Evolutionary conservation across 2,888 invertebrate species (phyloP), one percentile per base, ranked within the genome.

Genomic region (Ophion ventricosus): DNA sequence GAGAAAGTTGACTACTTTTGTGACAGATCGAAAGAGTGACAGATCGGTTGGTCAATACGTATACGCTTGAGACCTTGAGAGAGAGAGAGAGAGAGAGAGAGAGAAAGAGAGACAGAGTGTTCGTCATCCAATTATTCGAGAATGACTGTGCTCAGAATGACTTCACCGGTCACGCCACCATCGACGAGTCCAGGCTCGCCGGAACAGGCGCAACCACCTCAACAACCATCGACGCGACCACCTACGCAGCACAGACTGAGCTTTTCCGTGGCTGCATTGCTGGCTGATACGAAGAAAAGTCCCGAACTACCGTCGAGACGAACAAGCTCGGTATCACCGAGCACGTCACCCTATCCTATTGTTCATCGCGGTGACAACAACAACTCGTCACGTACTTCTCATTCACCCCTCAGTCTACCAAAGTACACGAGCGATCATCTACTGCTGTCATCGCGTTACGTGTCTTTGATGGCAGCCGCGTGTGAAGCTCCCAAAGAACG

Each of bases 201-300:
- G 43, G 89, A 89, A 25, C 88, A 87, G 76, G 86, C 89, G 5
- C 86, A 86, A 54, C 86, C 77, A 11, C 82, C 85, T 43, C 87
- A 88, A 56, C 86, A 88, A 25, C 70, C 35, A 35, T 2, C 86
- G 74, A 84, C 86, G 76, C 86, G 87, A 85, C 86, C 57, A 61
- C 86, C 89, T 57, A 84, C 87, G 1, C 87, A 84, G 54, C 92
- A 92, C 63, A 85, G 90, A 66, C 90, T 94, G 78, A 95, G 95
- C 88, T 95, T 96, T 91, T 94, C 95, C 82, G 95, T 95, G 87
- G 95, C 95, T 7, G 94, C 95, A 11, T 93, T 95, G 10, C 90
- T 96, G 11, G 93, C 95, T 66, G 95, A 95, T 86, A 93, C 96
- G 5, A 91, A 87, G 76, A 91, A 90, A 57, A 84, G 83, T 17